A percentile compares a stretch with the other conserved stretches of the same genome.
phyloP scores from a whole-genome alignment of 2,797 vertebrate species.

The Momotus momota region DNA sequence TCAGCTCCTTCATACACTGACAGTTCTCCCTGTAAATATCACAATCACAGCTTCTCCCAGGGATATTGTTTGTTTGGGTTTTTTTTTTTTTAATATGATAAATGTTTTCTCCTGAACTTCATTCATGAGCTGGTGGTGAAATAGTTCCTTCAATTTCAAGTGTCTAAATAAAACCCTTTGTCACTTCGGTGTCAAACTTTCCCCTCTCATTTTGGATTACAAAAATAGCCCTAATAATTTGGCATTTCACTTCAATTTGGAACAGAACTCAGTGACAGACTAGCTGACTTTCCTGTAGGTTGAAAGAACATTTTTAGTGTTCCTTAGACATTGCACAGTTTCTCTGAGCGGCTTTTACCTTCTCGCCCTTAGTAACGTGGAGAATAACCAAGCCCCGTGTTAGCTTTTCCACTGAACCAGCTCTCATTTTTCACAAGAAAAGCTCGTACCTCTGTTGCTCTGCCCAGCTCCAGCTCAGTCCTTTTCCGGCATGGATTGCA shows the following conservation, averaged over 20 bases:
- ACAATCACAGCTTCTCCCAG: neutral
- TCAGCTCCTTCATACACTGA: neutral
- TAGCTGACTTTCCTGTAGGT: neutral
- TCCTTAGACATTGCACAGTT: neutral
- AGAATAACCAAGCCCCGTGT: neutral
- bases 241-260: neutral
- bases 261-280: neutral
- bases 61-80: rapidly evolving
- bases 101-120: neutral
- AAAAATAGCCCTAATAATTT: neutral
- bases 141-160: neutral
- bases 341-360: constrained; percentile 18
- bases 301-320: neutral
- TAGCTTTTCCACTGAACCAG: neutral
- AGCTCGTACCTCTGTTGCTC: neutral
- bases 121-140: neutral
- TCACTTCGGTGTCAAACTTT: neutral
- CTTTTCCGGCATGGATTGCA: neutral
- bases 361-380: neutral
- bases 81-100: neutral
- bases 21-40: neutral
- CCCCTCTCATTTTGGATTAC: neutral
- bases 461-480: neutral
- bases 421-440: neutral
- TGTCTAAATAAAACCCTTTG: neutral